Evolutionary conservation across 2,888 invertebrate genomes (phyloP).

Genomic region (Strigamia crassipes): DNA sequence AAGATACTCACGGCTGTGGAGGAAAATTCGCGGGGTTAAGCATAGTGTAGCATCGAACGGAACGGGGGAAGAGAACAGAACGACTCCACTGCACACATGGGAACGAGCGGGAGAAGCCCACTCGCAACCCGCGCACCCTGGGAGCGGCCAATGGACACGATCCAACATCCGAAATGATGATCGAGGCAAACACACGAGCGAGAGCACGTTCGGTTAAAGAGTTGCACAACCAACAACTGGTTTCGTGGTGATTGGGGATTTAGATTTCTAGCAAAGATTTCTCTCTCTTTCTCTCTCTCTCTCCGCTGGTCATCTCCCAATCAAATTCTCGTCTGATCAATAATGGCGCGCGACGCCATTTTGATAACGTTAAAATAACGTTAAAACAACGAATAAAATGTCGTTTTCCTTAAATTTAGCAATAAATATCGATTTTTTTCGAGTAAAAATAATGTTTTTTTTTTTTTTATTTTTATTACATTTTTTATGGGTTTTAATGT

Average conservation of each 20-base stretch:
- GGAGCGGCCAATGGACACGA: not conserved
- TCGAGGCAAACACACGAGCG: constrained; percentile 11
- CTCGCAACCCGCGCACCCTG: not conserved
- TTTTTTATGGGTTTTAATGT: not conserved
- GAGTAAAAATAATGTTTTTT: no score
- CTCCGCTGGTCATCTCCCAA: not conserved
- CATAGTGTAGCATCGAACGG: constrained; percentile 25
- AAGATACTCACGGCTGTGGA: constrained; percentile 21
- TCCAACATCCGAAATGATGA: constrained; percentile 39
- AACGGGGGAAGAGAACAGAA: constrained; percentile 24
- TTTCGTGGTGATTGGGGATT: not conserved
- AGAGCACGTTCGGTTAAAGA: constrained; percentile 2
- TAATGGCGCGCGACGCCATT: not conserved
- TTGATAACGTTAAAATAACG: no score
- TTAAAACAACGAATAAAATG: no score
- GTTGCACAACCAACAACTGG: constrained; percentile 21
- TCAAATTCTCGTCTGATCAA: not conserved
- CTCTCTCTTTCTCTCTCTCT: no score
- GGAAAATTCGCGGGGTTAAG: constrained; percentile 33
- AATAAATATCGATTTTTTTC: no score
- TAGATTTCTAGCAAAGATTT: not conserved
- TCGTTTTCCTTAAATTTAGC: no score
- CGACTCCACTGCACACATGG: constrained; percentile 38
- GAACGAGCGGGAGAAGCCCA: constrained; percentile 28
- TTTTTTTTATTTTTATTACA: not conserved